phyloP scores from a whole-genome alignment of 1,140 invertebrate species.

The Dreissena polymorpha region DNA sequence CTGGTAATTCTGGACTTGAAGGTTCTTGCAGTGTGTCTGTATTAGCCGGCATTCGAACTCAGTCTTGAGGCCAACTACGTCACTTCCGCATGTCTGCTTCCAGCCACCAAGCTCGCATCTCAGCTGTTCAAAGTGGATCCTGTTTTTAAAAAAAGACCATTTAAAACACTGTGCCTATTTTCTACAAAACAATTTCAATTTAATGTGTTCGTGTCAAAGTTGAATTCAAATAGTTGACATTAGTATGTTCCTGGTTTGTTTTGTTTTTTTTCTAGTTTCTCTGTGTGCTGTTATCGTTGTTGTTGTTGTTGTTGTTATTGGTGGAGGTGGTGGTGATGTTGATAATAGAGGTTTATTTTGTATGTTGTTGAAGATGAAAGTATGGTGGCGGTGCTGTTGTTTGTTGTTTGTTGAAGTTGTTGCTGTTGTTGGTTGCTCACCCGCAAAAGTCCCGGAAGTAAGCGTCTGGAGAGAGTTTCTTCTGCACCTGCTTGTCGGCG shows the following conservation, averaged over 20 bases:
- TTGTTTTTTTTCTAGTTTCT: too few species aligned
- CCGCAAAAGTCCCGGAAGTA: conserved; percentile 36
- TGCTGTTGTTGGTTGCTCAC: neutral
- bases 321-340: too few species aligned
- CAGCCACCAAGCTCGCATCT: conserved; percentile 60
- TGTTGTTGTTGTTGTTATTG: too few species aligned
- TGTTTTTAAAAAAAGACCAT: neutral
- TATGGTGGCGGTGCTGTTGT: too few species aligned
- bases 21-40: conserved; percentile 60
- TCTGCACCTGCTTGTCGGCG: conserved; percentile 18
- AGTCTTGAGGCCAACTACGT: conserved; percentile 58
- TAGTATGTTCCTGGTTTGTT: too few species aligned
- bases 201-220: too few species aligned
- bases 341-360: too few species aligned
- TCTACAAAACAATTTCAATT: too few species aligned
- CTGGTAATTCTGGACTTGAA: conserved; percentile 50
- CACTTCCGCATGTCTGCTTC: conserved; percentile 41
- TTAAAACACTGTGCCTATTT: too few species aligned
- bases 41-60: conserved; percentile 62
- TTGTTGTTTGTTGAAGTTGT: neutral
- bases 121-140: conserved; percentile 61
- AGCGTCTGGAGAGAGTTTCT: conserved; percentile 20
- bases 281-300: too few species aligned
- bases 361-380: too few species aligned
- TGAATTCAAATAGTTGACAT: too few species aligned